These are phyloP conservation scores for Zaprionus bogoriensis DNA, from an alignment of 2,888 invertebrate genomes.

Conservation along the genomic window DNA sequence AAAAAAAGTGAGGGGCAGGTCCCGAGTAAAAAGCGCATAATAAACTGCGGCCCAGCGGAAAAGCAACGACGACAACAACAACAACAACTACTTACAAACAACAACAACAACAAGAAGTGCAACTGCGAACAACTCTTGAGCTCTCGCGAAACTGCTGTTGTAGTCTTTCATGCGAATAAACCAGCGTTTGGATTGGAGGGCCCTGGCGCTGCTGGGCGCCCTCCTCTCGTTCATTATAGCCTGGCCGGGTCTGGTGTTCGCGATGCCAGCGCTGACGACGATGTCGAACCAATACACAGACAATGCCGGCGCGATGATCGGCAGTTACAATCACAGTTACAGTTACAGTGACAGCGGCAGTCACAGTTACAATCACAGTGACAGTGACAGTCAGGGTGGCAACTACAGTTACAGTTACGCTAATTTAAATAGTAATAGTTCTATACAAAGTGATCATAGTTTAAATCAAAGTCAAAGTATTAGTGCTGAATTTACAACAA, in stretches of 20 bases:
- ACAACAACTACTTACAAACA: slow-evolving; percentile 3
- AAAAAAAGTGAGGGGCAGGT: slow-evolving; percentile 39
- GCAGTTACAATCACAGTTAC: slow-evolving; percentile 16
- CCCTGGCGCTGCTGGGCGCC: slow-evolving; percentile 84
- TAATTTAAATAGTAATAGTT: slow-evolving; percentile 55
- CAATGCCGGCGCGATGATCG: background rate
- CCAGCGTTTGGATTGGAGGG: slow-evolving; percentile 82
- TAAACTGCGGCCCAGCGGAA: slow-evolving; percentile 9
- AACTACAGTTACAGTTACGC: slow-evolving; percentile 41
- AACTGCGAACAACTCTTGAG: slow-evolving; percentile 7
- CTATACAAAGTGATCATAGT: slow-evolving; percentile 70
- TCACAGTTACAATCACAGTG: slow-evolving; percentile 12
- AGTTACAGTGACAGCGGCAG: slow-evolving; percentile 14
- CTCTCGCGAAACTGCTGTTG: slow-evolving; percentile 48
- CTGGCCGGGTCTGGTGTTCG: slow-evolving; percentile 80
- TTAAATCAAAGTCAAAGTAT: slow-evolving; percentile 74
- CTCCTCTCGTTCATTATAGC: slow-evolving; percentile 82
- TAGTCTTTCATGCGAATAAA: slow-evolving; percentile 82
- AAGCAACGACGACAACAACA: slow-evolving; percentile 17
- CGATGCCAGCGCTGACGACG: slow-evolving; percentile 76
- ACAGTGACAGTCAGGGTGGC: slow-evolving; percentile 20
- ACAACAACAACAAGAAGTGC: slow-evolving; percentile 9
- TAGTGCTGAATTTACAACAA: slow-evolving; percentile 70
- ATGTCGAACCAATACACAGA: slow-evolving; percentile 42
- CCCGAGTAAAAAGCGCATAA: slow-evolving; percentile 7